Conservation (phyloP, 1,140 invertebrate genomes). For the Oreohelix idahoensis region DNA sequence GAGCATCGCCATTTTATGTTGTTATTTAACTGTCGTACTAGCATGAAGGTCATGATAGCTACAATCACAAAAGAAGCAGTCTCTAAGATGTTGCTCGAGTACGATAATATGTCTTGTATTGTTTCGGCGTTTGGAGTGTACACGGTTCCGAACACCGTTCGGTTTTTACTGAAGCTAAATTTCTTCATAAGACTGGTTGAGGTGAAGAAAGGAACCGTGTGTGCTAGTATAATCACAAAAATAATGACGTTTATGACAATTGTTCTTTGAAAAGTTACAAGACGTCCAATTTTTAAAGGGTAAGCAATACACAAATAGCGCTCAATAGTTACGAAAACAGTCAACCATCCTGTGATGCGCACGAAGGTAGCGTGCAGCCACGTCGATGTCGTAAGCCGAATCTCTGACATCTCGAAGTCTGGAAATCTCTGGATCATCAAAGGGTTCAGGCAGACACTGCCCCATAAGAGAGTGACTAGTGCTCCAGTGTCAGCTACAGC, state of each 20-base stretch:
- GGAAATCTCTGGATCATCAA: neutral
- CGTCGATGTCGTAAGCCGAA: neutral
- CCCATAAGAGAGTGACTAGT: conserved; percentile 9
- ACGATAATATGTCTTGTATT: neutral
- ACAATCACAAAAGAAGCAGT: neutral
- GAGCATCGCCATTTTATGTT: conserved; percentile 15
- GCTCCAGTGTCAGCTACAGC: neutral
- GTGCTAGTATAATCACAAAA: neutral
- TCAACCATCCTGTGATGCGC: conserved; percentile 5
- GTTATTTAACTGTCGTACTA: neutral
- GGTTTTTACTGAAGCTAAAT: neutral
- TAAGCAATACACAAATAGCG: conserved; percentile 19
- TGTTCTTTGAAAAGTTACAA: neutral
- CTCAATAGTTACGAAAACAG: neutral
- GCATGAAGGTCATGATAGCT: neutral
- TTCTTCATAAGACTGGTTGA: neutral
- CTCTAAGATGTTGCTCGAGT: neutral
- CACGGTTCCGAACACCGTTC: neutral
- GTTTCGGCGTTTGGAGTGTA: neutral
- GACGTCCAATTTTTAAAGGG: neutral
- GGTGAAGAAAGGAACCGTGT: neutral
- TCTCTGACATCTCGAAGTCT: neutral
- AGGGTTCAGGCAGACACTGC: conserved; percentile 11
- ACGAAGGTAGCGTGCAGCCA: conserved; percentile 13
- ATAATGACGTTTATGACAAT: neutral